Conservation (phyloP, 2,113 vertebrate species). For the Notothenia rossii region DNA sequence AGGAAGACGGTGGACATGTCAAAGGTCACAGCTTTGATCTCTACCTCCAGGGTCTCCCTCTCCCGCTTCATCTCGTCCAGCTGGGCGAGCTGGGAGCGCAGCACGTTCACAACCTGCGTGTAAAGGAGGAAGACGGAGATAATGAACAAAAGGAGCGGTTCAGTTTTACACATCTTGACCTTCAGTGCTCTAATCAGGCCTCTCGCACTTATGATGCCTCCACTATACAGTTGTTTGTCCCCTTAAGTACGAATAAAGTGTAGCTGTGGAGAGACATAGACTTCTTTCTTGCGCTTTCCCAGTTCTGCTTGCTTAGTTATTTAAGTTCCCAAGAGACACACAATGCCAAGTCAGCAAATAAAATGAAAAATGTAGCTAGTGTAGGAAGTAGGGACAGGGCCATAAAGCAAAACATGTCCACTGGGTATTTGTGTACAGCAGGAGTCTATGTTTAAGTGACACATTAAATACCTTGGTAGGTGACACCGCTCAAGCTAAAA, state of each 20-base stretch:
- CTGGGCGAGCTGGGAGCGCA: conserved; percentile 88
- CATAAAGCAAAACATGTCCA: conserved; percentile 59
- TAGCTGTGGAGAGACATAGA: conserved; percentile 22
- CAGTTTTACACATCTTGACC: conserved; percentile 4
- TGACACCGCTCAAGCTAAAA: neutral
- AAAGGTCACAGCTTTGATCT: conserved; percentile 93
- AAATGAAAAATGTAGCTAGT: conserved; percentile 68
- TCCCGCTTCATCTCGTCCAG: conserved; percentile 94
- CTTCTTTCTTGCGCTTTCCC: conserved; percentile 10
- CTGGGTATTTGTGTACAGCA: conserved; percentile 27
- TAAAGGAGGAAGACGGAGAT: conserved; percentile 5
- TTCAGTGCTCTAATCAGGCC: neutral
- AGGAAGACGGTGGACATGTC: conserved; percentile 95
- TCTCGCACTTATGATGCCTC: neutral
- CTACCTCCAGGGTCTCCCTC: conserved; percentile 91
- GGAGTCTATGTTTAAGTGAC: conserved; percentile 23
- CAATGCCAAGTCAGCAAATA: conserved; percentile 63
- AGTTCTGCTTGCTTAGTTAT: conserved; percentile 71
- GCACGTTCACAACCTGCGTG: conserved; percentile 90
- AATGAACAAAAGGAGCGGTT: neutral
- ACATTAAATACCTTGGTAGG: neutral
- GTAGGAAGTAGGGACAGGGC: conserved; percentile 37
- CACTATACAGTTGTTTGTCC: neutral
- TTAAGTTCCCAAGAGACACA: conserved; percentile 65
- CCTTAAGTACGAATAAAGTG: conserved; percentile 6